Percentiles rank a stretch among this genome's conserved stretches.
These are phyloP conservation scores for Pteronotus mesoamericanus DNA, from an alignment of 2,797 vertebrate species.

Conservation along the genomic window DNA sequence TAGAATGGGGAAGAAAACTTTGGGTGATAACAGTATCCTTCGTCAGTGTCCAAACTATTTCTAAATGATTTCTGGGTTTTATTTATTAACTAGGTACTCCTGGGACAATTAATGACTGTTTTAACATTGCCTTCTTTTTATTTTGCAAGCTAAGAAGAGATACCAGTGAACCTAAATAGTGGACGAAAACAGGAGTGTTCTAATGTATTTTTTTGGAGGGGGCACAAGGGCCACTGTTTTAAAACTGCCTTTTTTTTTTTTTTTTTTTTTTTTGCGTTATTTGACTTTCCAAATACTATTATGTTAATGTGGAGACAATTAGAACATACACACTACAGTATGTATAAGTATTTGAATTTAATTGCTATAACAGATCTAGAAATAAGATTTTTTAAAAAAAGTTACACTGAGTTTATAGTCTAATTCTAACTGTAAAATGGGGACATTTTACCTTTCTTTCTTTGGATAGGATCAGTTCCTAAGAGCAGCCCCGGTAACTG, in stretches of 20 bases:
- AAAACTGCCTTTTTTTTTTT: constrained; percentile 73
- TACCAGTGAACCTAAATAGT: constrained; percentile 83
- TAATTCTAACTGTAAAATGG: constrained; percentile 76
- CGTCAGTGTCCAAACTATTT: constrained; percentile 79
- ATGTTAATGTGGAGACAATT: constrained; percentile 59
- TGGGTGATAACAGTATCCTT: constrained; percentile 72
- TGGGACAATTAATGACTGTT: constrained; percentile 80
- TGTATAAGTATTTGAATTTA: constrained; percentile 67
- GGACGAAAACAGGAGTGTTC: constrained; percentile 78
- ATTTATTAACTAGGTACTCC: constrained; percentile 82
- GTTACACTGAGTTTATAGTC: constrained; percentile 28
- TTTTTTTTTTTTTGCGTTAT: constrained; percentile 71
- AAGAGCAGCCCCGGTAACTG: constrained; percentile 93
- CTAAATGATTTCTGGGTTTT: constrained; percentile 82
- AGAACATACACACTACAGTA: constrained; percentile 69
- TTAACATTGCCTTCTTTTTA: constrained; percentile 84
- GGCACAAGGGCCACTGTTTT: constrained; percentile 69
- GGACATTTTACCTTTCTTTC: constrained; percentile 80
- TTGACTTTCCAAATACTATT: constrained; percentile 69
- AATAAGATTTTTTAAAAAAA: constrained; percentile 70
- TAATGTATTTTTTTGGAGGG: constrained; percentile 75
- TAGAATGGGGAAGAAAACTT: constrained; percentile 75
- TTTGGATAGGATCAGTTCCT: constrained; percentile 97
- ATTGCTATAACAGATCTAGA: constrained; percentile 71
- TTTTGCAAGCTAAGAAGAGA: constrained; percentile 84